phyloP scores from a whole-genome alignment of 2,797 vertebrate genomes.

The Vultur gryphus region DNA sequence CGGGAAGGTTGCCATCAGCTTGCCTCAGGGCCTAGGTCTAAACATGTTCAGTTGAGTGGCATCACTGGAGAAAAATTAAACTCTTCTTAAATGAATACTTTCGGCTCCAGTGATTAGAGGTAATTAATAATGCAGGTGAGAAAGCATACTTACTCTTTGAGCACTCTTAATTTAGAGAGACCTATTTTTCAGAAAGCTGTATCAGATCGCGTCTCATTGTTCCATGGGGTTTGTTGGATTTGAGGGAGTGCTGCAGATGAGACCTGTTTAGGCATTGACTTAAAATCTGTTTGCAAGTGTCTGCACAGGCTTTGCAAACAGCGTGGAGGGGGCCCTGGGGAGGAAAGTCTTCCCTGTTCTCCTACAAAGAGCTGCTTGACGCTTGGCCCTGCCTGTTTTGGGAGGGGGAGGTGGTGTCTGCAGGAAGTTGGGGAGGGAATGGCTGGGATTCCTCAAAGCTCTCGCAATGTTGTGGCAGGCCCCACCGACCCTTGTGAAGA shows the following conservation, averaged over 20 bases:
- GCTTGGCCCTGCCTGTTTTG: background rate
- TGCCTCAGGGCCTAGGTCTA: background rate
- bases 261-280: background rate
- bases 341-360: background rate
- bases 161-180: slow-evolving; percentile 24
- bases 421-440: background rate
- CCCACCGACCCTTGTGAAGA: background rate
- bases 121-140: slow-evolving; percentile 52
- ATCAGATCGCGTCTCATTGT: background rate
- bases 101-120: slow-evolving; percentile 1
- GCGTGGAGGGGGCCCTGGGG: background rate
- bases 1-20: background rate
- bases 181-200: slow-evolving; percentile 35
- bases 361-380: background rate
- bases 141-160: background rate
- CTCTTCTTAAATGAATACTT: slow-evolving; percentile 30
- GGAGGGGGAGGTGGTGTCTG: background rate
- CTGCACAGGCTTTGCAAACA: background rate
- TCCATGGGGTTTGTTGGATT: background rate
- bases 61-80: slow-evolving; percentile 31
- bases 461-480: background rate
- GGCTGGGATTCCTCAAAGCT: slow-evolving; percentile 25
- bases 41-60: background rate
- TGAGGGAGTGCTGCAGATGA: background rate
- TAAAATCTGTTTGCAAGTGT: background rate